Percentiles rank a stretch among this genome's conserved stretches.
phyloP scores from a whole-genome alignment of 2,888 invertebrate species.

The Malacosoma neustria region DNA sequence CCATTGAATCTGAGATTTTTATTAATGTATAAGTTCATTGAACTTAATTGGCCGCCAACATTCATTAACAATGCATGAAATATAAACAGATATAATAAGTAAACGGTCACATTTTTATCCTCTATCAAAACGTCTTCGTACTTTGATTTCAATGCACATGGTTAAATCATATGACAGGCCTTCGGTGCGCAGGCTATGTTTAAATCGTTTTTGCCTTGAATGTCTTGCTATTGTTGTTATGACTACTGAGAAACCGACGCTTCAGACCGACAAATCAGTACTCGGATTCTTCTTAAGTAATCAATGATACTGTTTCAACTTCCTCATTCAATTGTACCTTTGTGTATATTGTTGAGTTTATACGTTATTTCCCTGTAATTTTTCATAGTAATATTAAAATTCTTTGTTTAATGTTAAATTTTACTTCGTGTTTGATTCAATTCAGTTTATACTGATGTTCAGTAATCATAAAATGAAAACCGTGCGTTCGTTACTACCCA shows the following conservation, averaged over 20 bases:
- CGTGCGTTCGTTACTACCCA: too few species aligned
- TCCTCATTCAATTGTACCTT: conserved; percentile 5
- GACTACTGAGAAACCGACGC: conserved; percentile 44
- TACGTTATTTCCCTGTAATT: too few species aligned
- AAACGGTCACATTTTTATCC: neutral
- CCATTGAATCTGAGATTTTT: conserved; percentile 16
- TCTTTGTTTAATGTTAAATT: too few species aligned
- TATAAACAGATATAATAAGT: neutral
- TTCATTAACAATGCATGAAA: neutral
- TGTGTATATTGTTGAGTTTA: too few species aligned
- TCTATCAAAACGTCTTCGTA: neutral
- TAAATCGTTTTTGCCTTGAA: conserved; percentile 51
- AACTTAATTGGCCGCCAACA: neutral
- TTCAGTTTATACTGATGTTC: too few species aligned
- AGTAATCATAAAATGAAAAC: too few species aligned
- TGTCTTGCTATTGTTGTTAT: conserved; percentile 31
- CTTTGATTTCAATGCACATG: neutral
- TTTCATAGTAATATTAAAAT: too few species aligned
- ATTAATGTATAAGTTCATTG: neutral
- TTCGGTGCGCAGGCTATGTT: conserved; percentile 31
- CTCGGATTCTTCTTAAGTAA: conserved; percentile 33
- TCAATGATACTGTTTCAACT: conserved; percentile 13
- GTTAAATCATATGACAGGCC: neutral
- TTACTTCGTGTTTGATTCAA: too few species aligned
- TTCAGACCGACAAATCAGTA: conserved; percentile 38